These are phyloP conservation scores for Bombus balteatus DNA, from an alignment of 1,140 invertebrate genomes.

Conservation along the genomic window DNA sequence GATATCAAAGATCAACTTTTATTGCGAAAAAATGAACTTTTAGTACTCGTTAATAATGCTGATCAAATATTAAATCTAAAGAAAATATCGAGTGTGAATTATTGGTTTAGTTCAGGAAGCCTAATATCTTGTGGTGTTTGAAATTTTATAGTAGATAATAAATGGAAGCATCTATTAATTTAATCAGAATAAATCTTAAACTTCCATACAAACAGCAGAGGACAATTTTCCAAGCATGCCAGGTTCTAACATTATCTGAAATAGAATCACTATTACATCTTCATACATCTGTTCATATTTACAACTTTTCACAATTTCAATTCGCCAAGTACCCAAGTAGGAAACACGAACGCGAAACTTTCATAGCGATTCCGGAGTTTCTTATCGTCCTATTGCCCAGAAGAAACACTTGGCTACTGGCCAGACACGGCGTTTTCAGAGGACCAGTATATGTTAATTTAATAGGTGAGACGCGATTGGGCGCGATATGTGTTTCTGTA, in stretches of 20 bases:
- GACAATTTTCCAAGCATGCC: no score
- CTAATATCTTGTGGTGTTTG: not conserved
- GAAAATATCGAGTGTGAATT: not conserved
- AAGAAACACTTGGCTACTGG: not conserved
- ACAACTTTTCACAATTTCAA: not conserved
- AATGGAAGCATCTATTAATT: not conserved
- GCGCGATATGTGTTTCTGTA: not conserved
- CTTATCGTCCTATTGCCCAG: not conserved
- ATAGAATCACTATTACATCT: not conserved
- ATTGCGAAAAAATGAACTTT: slow-evolving; percentile 11
- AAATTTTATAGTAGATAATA: no score
- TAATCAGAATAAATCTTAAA: not conserved
- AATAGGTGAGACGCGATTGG: slow-evolving; percentile 26
- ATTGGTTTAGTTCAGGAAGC: not conserved
- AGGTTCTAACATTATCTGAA: not conserved
- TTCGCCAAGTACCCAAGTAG: not conserved
- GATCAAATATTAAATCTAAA: not conserved
- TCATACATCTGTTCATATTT: not conserved
- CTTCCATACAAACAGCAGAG: not conserved
- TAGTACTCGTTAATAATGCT: no score
- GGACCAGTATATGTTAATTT: slow-evolving; percentile 11
- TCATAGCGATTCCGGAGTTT: not conserved
- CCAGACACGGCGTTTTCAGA: not conserved
- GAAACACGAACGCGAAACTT: slow-evolving; percentile 2
- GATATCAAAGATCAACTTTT: slow-evolving; percentile 34